phyloP scores from a whole-genome alignment of 2,888 invertebrate species.

The Oligia strigilis region DNA sequence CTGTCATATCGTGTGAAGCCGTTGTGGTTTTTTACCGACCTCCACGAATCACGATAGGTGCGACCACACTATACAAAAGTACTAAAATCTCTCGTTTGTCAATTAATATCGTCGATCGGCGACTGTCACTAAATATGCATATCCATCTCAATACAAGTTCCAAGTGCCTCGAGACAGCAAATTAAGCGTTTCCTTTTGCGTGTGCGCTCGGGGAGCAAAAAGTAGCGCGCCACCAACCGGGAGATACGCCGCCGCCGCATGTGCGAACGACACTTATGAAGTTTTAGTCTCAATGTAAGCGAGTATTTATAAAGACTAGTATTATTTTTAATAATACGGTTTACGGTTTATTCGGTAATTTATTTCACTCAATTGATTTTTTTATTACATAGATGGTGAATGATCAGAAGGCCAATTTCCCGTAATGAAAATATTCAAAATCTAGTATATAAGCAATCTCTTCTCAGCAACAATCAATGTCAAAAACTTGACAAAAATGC shows the following conservation, averaged over 20 bases:
- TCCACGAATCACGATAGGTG: constrained; percentile 2
- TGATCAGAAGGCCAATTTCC: too few relatives aligned
- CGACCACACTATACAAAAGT: background rate
- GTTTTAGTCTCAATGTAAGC: constrained; percentile 16
- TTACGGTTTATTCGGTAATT: too few relatives aligned
- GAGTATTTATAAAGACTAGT: background rate
- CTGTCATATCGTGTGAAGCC: background rate
- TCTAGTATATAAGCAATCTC: too few relatives aligned
- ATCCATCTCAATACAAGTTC: constrained; percentile 39
- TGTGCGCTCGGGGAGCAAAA: constrained; percentile 45
- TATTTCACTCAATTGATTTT: too few relatives aligned
- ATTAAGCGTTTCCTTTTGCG: constrained; percentile 60
- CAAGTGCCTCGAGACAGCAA: constrained; percentile 46
- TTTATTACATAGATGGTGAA: too few relatives aligned
- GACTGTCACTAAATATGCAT: constrained; percentile 33
- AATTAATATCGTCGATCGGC: constrained; percentile 32
- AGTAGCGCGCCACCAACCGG: constrained; percentile 20
- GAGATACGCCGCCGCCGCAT: constrained; percentile 45
- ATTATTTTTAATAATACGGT: too few relatives aligned
- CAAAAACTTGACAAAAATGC: too few relatives aligned
- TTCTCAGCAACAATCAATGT: too few relatives aligned
- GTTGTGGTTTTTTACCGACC: constrained; percentile 14
- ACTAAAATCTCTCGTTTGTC: constrained; percentile 8
- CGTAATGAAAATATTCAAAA: too few relatives aligned
- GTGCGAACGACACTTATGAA: constrained; percentile 28